A percentile compares a stretch with the other conserved stretches of the same genome.
Evolutionary conservation across 1,140 invertebrate species (phyloP).

Genomic region (Tribolium madens): DNA sequence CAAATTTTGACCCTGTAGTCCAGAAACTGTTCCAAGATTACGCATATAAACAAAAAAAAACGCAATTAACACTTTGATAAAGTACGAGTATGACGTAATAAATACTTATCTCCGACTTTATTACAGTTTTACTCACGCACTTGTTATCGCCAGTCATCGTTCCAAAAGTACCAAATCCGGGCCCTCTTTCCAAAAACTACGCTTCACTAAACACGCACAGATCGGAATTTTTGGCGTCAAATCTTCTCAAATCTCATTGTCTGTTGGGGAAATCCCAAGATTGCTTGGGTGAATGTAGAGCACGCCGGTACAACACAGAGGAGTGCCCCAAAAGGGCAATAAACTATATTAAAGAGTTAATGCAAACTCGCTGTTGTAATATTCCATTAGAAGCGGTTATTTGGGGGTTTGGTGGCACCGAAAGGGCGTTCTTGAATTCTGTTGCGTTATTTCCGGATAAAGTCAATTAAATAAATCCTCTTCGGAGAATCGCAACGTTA

Average conservation of each 20-base stretch:
- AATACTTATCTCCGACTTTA: not conserved
- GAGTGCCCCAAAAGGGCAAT: constrained; percentile 23
- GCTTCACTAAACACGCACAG: not conserved
- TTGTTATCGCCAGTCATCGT: not conserved
- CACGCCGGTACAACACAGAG: constrained; percentile 3
- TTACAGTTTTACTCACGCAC: not conserved
- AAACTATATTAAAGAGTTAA: constrained; percentile 16
- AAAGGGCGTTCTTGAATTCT: no score
- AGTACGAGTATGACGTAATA: not conserved
- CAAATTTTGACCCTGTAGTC: no score
- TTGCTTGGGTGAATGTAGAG: constrained; percentile 1
- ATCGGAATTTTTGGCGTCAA: not conserved
- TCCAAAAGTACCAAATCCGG: not conserved
- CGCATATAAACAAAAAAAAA: no score
- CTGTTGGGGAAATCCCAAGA: not conserved
- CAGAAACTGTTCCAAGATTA: no score
- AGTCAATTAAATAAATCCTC: no score
- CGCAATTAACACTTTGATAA: not conserved
- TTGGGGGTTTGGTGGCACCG: not conserved
- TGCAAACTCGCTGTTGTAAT: not conserved
- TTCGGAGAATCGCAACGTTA: no score
- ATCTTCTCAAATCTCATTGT: not conserved
- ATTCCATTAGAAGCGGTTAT: not conserved
- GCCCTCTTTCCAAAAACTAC: not conserved
- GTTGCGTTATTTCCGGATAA: no score